Conservation (phyloP, 2,113 vertebrate species). For the Gnathonemus echidnorhynchus region DNA sequence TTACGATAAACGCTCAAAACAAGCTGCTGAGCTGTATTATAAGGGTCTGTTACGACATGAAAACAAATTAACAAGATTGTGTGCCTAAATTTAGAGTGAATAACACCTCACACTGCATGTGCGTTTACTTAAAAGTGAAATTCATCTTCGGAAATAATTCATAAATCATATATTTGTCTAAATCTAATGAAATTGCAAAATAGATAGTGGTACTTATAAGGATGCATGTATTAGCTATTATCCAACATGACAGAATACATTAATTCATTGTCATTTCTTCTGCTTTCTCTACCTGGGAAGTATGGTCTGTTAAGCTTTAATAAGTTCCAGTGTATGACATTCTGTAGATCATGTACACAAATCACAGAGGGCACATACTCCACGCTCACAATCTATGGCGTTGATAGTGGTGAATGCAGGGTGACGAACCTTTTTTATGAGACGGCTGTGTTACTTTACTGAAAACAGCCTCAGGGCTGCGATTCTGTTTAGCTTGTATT, state of each 20-base stretch:
- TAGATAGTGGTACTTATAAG: not conserved
- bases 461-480: conserved; percentile 41
- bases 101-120: not conserved
- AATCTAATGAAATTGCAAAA: not conserved
- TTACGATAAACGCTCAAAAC: not conserved
- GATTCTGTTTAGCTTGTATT: conserved; percentile 55
- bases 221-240: not conserved
- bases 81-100: not conserved
- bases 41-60: not conserved
- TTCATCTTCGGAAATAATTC: not conserved
- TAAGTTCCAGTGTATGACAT: not conserved
- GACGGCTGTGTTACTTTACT: conserved; percentile 45
- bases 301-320: not conserved
- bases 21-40: not conserved
- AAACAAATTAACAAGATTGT: not conserved
- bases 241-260: not conserved
- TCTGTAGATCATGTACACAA: not conserved
- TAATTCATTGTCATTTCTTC: not conserved
- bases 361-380: not conserved
- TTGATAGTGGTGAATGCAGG: conserved; percentile 13
- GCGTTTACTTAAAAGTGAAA: not conserved
- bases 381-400: not conserved
- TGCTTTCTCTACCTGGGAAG: not conserved
- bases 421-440: conserved; percentile 21
- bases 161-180: not conserved